Base-by-base conservation (phyloP, 2,888 invertebrate species). In the Horisme vitalbata region DNA sequence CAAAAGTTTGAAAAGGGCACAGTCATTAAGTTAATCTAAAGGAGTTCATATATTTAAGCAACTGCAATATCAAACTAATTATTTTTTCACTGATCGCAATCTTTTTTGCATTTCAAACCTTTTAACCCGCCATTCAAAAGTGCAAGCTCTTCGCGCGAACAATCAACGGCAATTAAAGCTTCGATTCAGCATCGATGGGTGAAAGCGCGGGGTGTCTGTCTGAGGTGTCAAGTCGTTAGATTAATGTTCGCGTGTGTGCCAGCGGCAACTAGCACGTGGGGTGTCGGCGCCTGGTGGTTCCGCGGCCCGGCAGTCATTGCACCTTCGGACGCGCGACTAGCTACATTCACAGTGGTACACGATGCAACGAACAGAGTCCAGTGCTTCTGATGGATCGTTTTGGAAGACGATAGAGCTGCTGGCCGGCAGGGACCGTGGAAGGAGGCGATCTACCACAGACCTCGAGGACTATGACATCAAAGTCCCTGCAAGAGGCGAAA, bases 321-420 rank as follows among this genome's bases (percentile, higher is more conserved):
- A 88, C 87, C 80, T 81, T 71, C 50, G 60, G 67, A 70, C 78
- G 74, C 71, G 75, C 57, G 59, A 66, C 72, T 60, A 65, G 73
- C 63, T 77, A 75, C 81, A 71, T 83, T 80, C 85, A 79, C 55
- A 46, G 69, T 54, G 52, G 51, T 65, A 55, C 58, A 59, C 50
- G 51, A 88, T 89, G 89, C 80, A 86, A 62, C 79, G 87, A 34
- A 67, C 76, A 24, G 71, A 81, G 37, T 89, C 90, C 34, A 83
- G 73, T 61, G 72, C 90, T 21, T 84, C 88, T 5, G 90, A 87
- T 46, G 85, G 90, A 34, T 79, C 84, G 26, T 92, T 93, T 68
- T 93, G 93, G 93, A 91, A 91, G 34, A 93, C 92, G n/a, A 90
- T 93, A 49, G 92, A 93, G 50, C 80, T 93, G 23, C 81, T 93